Evolutionary conservation across 1,140 invertebrate species (phyloP).

Genomic region (Mactra quadrangularis): DNA sequence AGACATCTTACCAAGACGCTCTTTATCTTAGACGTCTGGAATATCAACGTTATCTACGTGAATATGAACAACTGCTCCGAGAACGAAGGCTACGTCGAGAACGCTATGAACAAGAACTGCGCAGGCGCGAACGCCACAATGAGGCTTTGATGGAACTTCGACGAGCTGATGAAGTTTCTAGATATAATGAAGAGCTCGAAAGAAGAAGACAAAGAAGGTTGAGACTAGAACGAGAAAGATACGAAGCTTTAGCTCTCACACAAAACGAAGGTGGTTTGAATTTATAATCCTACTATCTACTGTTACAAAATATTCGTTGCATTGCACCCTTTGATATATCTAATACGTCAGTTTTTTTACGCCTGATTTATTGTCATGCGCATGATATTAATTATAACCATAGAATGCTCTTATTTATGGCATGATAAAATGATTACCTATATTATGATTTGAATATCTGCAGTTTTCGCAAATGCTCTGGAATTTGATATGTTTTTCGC

Average conservation of each 20-base stretch:
- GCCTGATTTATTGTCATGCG: no score
- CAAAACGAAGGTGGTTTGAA: constrained; percentile 39
- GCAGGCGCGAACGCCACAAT: constrained; percentile 39
- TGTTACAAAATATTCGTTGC: no score
- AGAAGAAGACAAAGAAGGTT: constrained; percentile 11
- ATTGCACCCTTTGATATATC: no score
- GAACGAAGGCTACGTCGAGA: constrained; percentile 18
- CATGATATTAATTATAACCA: no score
- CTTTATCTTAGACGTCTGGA: constrained; percentile 20
- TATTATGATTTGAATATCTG: no score
- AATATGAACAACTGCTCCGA: constrained; percentile 26
- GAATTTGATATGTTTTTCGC: no score
- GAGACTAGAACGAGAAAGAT: constrained; percentile 16
- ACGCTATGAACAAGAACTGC: constrained; percentile 42
- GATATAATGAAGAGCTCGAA: constrained; percentile 31
- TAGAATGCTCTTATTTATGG: no score
- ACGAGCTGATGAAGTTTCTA: not conserved
- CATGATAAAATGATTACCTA: no score
- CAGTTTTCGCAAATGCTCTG: no score
- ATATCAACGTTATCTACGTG: constrained; percentile 41
- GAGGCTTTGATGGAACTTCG: constrained; percentile 3
- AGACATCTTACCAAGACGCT: constrained; percentile 10
- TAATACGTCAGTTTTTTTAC: no score
- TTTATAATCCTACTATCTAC: no score
- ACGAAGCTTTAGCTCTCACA: constrained; percentile 37